These are phyloP conservation scores for Didymodactylos carnosus DNA, from an alignment of 2,888 invertebrate genomes.

Conservation along the genomic window DNA sequence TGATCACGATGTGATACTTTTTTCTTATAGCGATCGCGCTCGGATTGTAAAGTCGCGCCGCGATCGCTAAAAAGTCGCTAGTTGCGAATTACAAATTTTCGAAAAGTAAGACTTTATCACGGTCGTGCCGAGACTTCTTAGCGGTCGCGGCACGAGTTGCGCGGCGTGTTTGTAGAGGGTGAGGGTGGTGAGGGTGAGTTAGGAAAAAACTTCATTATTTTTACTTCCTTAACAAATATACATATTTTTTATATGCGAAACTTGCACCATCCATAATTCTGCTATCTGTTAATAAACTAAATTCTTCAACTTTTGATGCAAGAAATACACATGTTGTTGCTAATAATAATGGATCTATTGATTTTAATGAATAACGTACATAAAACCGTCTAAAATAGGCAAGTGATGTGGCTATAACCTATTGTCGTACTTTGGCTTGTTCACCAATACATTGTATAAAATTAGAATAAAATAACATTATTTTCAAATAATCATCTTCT, in stretches of 20 bases:
- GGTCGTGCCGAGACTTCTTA: too few species aligned
- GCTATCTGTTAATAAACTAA: not conserved
- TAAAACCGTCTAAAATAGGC: constrained; percentile 95
- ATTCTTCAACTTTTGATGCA: constrained; percentile 78
- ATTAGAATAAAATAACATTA: constrained; percentile 92
- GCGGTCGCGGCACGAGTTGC: too few species aligned
- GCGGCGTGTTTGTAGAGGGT: too few species aligned
- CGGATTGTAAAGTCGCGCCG: too few species aligned
- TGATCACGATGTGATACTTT: too few species aligned
- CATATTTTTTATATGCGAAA: not conserved
- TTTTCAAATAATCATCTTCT: constrained; percentile 92
- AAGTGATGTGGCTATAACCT: constrained; percentile 94
- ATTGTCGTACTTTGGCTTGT: constrained; percentile 77
- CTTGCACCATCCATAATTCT: not conserved
- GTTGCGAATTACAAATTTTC: too few species aligned
- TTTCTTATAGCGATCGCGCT: too few species aligned
- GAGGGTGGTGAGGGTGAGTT: too few species aligned
- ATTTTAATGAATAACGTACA: constrained; percentile 68
- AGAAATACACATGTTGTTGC: constrained; percentile 90
- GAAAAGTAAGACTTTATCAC: too few species aligned
- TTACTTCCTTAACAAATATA: not conserved
- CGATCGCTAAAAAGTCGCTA: too few species aligned
- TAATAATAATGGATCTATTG: constrained; percentile 81
- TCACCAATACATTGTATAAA: constrained; percentile 75
- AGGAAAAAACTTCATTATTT: too few species aligned